These are phyloP conservation scores for Thalassophryne amazonica DNA, from an alignment of 2,797 vertebrate genomes.

Conservation along the genomic window DNA sequence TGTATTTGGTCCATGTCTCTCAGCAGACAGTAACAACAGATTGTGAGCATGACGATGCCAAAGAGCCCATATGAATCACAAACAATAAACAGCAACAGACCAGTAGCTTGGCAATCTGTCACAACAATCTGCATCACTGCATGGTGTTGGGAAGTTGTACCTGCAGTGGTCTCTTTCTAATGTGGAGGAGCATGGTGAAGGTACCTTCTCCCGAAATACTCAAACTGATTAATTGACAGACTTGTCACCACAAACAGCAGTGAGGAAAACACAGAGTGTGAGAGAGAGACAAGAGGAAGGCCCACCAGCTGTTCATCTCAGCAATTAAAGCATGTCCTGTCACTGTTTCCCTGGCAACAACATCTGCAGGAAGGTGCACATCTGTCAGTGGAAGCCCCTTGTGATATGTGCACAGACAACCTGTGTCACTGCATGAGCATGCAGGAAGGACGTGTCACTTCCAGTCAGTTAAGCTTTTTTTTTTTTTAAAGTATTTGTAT, in stretches of 20 bases:
- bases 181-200: conserved; percentile 68
- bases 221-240: conserved; percentile 17
- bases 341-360: conserved; percentile 76
- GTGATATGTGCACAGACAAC: neutral
- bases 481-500: too few relatives aligned
- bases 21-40: neutral
- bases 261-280: neutral
- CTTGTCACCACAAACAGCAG: conserved; percentile 1
- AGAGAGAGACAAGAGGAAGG: conserved; percentile 46
- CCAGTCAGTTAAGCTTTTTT: too few relatives aligned
- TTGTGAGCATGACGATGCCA: neutral
- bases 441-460: too few relatives aligned
- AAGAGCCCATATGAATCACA: conserved; percentile 4
- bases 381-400: conserved; percentile 46
- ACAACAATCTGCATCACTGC: conserved; percentile 1
- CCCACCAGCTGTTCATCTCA: conserved; percentile 67
- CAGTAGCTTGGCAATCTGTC: conserved; percentile 2
- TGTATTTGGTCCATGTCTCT: too few relatives aligned
- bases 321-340: conserved; percentile 74
- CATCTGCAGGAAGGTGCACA: conserved; percentile 76
- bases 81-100: conserved; percentile 4
- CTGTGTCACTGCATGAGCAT: too few relatives aligned
- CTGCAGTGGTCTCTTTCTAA: conserved; percentile 48
- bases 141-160: conserved; percentile 37
- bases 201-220: conserved; percentile 25